Conservation (phyloP, 2,113 vertebrate genomes). For the Philantomba maxwellii region DNA sequence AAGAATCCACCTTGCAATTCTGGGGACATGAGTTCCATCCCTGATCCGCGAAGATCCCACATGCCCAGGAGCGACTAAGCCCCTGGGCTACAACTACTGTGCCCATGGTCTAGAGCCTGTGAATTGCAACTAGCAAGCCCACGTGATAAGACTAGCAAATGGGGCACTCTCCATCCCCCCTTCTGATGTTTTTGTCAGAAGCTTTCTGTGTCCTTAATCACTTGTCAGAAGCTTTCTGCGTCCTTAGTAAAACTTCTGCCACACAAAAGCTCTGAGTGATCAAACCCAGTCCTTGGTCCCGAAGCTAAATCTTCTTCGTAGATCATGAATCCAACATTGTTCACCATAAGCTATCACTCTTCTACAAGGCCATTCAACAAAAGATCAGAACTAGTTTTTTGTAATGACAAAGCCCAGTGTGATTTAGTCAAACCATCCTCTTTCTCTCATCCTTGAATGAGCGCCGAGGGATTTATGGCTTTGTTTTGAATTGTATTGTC, state of each 20-base stretch:
- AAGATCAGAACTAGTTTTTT: neutral
- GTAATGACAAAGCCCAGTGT: neutral
- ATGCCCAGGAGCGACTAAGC: accelerated
- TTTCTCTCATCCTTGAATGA: neutral
- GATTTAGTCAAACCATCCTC: neutral
- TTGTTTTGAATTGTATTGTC: neutral
- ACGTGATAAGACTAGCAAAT: neutral
- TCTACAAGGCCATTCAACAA: neutral
- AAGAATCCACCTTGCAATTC: neutral
- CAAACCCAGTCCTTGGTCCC: neutral
- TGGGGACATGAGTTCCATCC: neutral
- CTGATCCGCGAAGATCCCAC: neutral
- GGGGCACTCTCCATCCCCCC: neutral
- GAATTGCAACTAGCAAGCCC: too few species aligned
- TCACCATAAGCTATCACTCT: neutral
- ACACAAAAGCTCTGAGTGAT: neutral
- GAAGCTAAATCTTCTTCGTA: neutral
- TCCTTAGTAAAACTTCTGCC: neutral
- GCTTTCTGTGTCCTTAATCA: too few species aligned
- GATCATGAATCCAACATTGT: neutral
- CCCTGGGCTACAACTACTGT: neutral
- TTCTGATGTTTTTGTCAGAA: neutral
- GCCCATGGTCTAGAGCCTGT: neutral
- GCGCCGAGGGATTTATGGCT: neutral
- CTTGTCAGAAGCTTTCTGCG: neutral